Percentiles rank a stretch among this genome's conserved stretches.
Conservation (phyloP, 2,113 vertebrate genomes). For the Pomatorhinus ruficollis region DNA sequence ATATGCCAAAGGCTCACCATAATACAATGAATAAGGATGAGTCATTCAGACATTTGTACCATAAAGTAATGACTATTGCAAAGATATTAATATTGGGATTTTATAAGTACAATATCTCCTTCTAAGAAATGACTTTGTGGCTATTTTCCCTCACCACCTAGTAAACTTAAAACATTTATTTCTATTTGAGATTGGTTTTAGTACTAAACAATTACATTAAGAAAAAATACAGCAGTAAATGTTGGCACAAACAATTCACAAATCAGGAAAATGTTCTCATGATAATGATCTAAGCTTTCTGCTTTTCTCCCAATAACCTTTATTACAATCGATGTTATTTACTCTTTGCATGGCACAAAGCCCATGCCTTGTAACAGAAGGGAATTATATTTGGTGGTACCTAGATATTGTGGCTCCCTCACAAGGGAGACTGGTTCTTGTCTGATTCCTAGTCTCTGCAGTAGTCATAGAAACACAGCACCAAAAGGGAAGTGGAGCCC, state of each 20-base stretch:
- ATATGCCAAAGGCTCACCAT: neutral
- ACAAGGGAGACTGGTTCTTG: neutral
- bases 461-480: conserved; percentile 36
- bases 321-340: neutral
- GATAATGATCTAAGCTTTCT: neutral
- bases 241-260: neutral
- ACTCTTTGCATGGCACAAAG: neutral
- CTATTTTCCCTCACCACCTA: neutral
- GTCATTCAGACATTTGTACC: neutral
- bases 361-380: neutral
- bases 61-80: neutral
- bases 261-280: neutral
- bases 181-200: neutral
- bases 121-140: neutral
- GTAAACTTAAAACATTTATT: neutral
- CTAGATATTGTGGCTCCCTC: neutral
- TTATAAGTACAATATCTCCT: neutral
- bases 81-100: neutral
- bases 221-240: neutral
- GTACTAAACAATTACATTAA: neutral
- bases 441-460: neutral
- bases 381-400: neutral
- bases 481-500: neutral
- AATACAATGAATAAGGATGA: neutral
- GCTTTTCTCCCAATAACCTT: neutral